Evolutionary conservation across 1,140 invertebrate species (phyloP).

Genomic region (Gryllus bimaculatus): DNA sequence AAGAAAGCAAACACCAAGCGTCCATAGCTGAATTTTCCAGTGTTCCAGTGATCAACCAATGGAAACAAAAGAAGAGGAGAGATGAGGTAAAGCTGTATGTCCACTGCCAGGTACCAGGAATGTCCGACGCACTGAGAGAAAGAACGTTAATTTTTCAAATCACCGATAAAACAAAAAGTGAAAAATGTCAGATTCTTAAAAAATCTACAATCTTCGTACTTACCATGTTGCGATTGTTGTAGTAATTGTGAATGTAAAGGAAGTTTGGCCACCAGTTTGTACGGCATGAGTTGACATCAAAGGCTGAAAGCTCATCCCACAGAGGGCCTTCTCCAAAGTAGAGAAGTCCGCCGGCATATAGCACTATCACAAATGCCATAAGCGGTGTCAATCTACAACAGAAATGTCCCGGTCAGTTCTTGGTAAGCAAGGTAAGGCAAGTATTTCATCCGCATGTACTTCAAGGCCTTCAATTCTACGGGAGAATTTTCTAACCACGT

Average conservation of each 20-base stretch:
- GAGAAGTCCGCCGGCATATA: not conserved
- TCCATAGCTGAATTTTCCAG: no score
- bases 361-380: not conserved
- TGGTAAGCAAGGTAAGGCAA: no score
- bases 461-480: no score
- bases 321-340: not conserved
- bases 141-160: no score
- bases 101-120: not conserved
- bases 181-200: no score
- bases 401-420: not conserved
- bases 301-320: not conserved
- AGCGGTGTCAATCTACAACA: not conserved
- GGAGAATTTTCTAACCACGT: no score
- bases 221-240: constrained; percentile 51
- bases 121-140: not conserved
- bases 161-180: no score
- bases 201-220: constrained; percentile 12
- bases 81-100: not conserved
- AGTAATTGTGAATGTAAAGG: constrained; percentile 50
- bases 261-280: constrained; percentile 50
- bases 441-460: no score
- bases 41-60: not conserved
- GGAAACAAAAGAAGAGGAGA: not conserved
- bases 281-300: constrained; percentile 35
- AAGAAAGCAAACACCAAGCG: not conserved